Base-by-base conservation (phyloP, 2,797 vertebrate species). In the Enoplosus armatus region DNA sequence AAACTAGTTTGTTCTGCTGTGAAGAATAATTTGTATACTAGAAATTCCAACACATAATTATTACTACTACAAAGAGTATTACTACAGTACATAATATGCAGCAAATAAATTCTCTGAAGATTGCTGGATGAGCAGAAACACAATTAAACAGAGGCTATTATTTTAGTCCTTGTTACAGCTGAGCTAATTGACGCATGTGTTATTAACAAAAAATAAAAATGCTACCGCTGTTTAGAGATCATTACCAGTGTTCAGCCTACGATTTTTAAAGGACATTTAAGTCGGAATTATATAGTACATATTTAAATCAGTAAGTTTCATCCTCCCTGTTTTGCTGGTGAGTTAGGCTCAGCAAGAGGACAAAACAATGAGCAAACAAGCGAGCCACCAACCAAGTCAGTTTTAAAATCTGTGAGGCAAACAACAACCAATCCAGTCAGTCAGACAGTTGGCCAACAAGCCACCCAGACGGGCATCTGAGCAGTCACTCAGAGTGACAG, bases 401-500 rank as follows among this genome's bases (percentile, higher is more conserved):
- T 39, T 73, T 69, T 39, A 45, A 16, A 75, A 56, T 61, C 50
- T 26, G 35, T 11, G 56, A 85, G 66, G 56, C 71, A 83, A 77
- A 77, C 62, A 82, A 60, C 39, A 31, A 43, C 6, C 59, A 9
- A 54, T 83, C 37, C 64, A 70, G 43, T 33, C 67, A 59, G 53
- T 72, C 39, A 80, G 51, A 75, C 54, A 63, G 64, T 79, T 18
- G 70, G 66, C 75, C 85, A 69, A 60, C 53, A 72, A 82, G 62
- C 72, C 80, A 82, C 72, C 69, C 72, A 70, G 56, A 75, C 72
- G 35, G 27, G 20, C 68, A 61, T 80, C 76, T 66, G 27, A 66
- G 63, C 85, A 87, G 79, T 69, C 82, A 56, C 70, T 62, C 68
- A 69, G 65, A 84, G 70, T 88, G 85, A 90, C 81, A 87, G 79